Evolutionary conservation across 2,888 invertebrate genomes (phyloP), one percentile per base, ranked within the genome.

Genomic region (Napeogenes sylphis): DNA sequence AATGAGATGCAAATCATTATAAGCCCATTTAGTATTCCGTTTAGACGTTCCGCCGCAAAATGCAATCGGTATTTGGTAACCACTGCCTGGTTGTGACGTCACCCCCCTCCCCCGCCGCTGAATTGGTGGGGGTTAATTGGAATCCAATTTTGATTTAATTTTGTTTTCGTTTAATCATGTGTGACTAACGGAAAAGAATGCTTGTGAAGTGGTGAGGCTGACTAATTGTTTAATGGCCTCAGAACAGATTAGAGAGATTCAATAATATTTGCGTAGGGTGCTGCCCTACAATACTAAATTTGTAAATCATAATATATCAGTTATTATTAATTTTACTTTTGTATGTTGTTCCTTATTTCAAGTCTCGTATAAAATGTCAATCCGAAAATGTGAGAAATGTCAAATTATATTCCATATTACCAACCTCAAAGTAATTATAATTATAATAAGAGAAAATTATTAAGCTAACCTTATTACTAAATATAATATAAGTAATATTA

Each of bases 31-130:
- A 68, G 67, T 68, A 73, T 75, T 75, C 71, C 70, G 73, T 74
- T 73, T 71, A 71, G 69, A 68, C 59, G 64, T 63, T 69, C 56
- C 55, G 60, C 74, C 71, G 63, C 75, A 72, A 72, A 75, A 73
- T 73, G 75, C 74, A 75, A 74, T 75, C 73, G 72, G 70, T 73
- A 70, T 76, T 76, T 72, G 75, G 71, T 68, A 68, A 70, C 71
- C 73, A 71, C 71, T 64, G 60, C 68, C 71, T 61, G 80, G 66
- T 67, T 64, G 71, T 79, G 82, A 80, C 78, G 73, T 72, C 63
- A 68, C 67, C 69, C 71, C 71, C 60, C 58, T 46, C 21, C 21
- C 21, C 21, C 21, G 21, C 21, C 21, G 21, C 21, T 21, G 21
- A 57, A 55, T 59, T 30, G 55, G 57, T 53, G 46, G 61, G 42